Conservation (phyloP, 2,113 vertebrate genomes). For the Psittacula cyanocephala region DNA sequence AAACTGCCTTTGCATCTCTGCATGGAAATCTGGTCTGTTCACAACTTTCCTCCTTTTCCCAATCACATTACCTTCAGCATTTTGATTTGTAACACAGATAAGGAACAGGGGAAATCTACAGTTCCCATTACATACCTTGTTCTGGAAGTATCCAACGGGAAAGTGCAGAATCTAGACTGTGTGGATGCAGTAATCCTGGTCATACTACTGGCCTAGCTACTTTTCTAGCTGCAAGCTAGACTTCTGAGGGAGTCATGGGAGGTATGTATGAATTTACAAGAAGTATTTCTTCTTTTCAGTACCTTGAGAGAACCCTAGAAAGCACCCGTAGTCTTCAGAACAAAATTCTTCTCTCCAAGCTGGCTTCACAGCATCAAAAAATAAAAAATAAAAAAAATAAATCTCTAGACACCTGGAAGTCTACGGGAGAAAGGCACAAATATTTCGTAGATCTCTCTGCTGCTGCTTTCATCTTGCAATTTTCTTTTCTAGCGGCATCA, state of each 20-base stretch:
- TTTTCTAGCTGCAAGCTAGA: neutral
- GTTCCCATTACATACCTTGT: neutral
- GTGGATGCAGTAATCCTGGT: neutral
- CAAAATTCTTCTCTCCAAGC: neutral
- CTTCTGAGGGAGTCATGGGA: neutral
- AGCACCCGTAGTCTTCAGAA: neutral
- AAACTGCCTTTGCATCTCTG: neutral
- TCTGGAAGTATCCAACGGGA: neutral
- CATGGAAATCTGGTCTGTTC: neutral
- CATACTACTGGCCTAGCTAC: neutral
- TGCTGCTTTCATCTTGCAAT: neutral
- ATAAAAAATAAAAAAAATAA: fast-evolving
- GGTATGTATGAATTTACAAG: neutral
- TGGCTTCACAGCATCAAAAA: neutral
- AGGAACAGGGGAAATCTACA: neutral
- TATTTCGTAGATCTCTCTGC: neutral
- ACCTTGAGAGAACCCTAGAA: neutral
- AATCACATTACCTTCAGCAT: neutral
- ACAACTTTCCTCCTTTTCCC: neutral
- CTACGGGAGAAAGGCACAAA: neutral
- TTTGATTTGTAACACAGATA: neutral
- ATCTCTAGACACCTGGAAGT: neutral
- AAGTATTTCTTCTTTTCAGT: neutral
- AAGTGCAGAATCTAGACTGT: neutral
- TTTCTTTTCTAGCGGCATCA: neutral